Conservation (phyloP, 1,140 invertebrate genomes). For the Achroia grisella region DNA sequence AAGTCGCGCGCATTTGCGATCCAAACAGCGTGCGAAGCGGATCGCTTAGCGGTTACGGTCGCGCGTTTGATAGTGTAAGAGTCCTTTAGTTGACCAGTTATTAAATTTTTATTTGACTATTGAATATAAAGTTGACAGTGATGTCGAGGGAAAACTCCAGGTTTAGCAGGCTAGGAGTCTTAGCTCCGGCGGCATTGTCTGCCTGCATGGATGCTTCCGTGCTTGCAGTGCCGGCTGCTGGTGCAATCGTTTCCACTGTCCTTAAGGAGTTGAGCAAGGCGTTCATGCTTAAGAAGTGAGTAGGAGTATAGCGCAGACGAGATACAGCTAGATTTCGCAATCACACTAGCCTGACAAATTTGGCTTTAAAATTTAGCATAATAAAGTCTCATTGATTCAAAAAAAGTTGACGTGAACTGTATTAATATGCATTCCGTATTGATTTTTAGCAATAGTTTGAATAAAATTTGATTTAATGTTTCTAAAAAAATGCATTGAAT, state of each 20-base stretch:
- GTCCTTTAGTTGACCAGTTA: too few species aligned
- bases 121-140: conserved; percentile 11
- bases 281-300: conserved; percentile 67
- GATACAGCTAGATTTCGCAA: too few species aligned
- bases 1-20: conserved; percentile 43
- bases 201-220: conserved; percentile 70
- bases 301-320: too few species aligned
- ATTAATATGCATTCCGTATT: too few species aligned
- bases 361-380: too few species aligned
- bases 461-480: too few species aligned
- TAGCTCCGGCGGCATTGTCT: conserved; percentile 55
- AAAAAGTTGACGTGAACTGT: too few species aligned
- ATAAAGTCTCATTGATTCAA: too few species aligned
- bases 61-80: conserved; percentile 20
- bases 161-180: conserved; percentile 49
- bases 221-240: conserved; percentile 74
- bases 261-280: conserved; percentile 67
- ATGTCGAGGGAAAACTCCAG: conserved; percentile 50
- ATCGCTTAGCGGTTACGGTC: conserved; percentile 53
- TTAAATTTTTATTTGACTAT: too few species aligned
- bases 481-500: too few species aligned
- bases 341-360: too few species aligned
- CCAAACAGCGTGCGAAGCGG: conserved; percentile 52
- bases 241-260: conserved; percentile 75
- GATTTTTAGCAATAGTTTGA: too few species aligned